phyloP scores from a whole-genome alignment of 2,888 invertebrate genomes.

The Galeopsomyia nigrocyanea region DNA sequence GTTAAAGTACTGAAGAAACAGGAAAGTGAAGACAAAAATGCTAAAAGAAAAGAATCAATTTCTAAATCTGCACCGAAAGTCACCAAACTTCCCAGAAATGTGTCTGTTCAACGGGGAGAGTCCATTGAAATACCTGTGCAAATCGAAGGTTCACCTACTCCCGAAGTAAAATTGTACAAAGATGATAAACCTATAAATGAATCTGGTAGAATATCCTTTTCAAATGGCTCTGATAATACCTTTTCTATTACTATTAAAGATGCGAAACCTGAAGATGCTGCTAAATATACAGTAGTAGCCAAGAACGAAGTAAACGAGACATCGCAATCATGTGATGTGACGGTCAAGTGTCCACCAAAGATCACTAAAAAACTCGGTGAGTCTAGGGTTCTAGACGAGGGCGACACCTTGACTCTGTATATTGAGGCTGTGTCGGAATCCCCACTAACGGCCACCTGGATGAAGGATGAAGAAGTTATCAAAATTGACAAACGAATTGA shows the following conservation, averaged over 20 bases:
- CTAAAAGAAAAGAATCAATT: constrained; percentile 79
- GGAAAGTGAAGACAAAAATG: constrained; percentile 66
- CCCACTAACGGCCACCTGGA: constrained; percentile 88
- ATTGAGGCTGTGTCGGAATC: constrained; percentile 87
- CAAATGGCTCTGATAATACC: constrained; percentile 90
- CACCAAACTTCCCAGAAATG: constrained; percentile 82
- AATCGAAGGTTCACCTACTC: constrained; percentile 86
- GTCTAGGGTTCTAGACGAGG: constrained; percentile 79
- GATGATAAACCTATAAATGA: constrained; percentile 85
- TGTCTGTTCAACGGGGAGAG: constrained; percentile 79
- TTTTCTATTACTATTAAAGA: constrained; percentile 91
- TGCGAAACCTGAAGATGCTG: constrained; percentile 84
- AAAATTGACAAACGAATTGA: constrained; percentile 76
- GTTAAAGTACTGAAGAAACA: constrained; percentile 75
- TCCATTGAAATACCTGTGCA: constrained; percentile 84
- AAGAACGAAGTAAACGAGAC: constrained; percentile 88
- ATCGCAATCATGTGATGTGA: constrained; percentile 90
- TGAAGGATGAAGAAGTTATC: constrained; percentile 80
- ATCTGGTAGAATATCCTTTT: constrained; percentile 80
- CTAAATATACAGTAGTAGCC: constrained; percentile 85
- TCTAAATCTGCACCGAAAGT: constrained; percentile 90
- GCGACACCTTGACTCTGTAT: constrained; percentile 81
- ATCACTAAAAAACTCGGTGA: constrained; percentile 79
- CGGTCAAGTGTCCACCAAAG: constrained; percentile 84
- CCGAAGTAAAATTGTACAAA: constrained; percentile 87